Conservation (phyloP, 2,888 invertebrate species). For the Phymatocera aterrima region DNA sequence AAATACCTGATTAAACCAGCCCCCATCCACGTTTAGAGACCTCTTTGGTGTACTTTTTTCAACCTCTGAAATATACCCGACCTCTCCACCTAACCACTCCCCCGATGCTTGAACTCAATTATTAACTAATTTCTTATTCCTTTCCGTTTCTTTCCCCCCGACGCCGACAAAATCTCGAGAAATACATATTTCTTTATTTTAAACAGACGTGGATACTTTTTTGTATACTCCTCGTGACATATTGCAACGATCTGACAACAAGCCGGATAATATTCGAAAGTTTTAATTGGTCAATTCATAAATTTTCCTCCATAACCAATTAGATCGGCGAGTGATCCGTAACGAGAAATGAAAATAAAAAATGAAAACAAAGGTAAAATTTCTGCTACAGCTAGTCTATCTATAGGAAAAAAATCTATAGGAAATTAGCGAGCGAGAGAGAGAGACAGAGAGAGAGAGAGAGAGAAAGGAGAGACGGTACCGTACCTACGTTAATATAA, state of each 20-base stretch:
- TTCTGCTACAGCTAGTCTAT: no score
- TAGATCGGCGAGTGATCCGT: no score
- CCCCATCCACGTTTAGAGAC: neutral
- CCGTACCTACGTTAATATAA: neutral
- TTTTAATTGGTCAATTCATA: no score
- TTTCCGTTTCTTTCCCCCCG: neutral
- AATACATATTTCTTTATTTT: neutral
- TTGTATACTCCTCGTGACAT: no score
- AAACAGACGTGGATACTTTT: no score
- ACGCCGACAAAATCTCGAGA: no score
- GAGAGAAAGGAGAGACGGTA: neutral
- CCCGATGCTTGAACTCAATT: neutral
- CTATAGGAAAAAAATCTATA: no score
- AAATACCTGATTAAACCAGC: slow-evolving; percentile 29
- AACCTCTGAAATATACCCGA: neutral
- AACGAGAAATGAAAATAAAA: neutral
- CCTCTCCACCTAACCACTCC: no score
- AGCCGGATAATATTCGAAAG: no score
- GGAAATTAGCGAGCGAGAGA: neutral
- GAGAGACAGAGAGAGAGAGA: neutral
- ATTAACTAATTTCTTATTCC: neutral
- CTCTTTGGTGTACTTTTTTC: slow-evolving; percentile 5
- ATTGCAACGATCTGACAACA: no score
- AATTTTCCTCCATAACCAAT: no score
- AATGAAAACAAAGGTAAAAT: neutral